Conservation (phyloP, 2,888 invertebrate genomes). For the Polydrusus pterygomalis region DNA sequence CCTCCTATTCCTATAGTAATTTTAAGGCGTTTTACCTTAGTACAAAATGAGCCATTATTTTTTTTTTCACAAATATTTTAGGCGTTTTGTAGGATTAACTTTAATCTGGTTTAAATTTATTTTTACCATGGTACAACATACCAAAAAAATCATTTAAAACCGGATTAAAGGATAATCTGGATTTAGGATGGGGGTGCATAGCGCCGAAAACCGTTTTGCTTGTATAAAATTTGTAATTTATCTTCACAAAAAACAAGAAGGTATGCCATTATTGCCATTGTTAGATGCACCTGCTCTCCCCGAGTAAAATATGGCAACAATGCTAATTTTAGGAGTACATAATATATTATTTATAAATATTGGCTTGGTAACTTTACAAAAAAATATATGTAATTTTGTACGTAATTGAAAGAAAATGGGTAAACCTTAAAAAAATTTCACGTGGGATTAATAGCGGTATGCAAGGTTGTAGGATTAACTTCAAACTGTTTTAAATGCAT, state of each 20-base stretch:
- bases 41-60: constrained; percentile 7
- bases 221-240: background rate
- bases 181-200: too few species aligned
- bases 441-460: too few species aligned
- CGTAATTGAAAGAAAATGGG: background rate
- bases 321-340: background rate
- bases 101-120: too few species aligned
- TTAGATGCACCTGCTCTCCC: constrained; percentile 43
- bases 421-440: too few species aligned
- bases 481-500: too few species aligned
- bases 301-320: background rate
- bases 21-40: too few species aligned
- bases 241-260: background rate
- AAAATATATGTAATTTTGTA: constrained; percentile 1
- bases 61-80: background rate
- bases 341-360: background rate
- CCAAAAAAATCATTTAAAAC: too few species aligned
- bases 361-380: constrained; percentile 16
- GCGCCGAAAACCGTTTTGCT: too few species aligned
- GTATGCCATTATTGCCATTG: constrained; percentile 14
- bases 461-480: too few species aligned
- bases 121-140: background rate
- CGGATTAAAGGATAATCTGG: too few species aligned
- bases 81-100: too few species aligned
- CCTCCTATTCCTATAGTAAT: too few species aligned